phyloP scores from a whole-genome alignment of 2,113 vertebrate genomes.

The Callaeas wilsoni region DNA sequence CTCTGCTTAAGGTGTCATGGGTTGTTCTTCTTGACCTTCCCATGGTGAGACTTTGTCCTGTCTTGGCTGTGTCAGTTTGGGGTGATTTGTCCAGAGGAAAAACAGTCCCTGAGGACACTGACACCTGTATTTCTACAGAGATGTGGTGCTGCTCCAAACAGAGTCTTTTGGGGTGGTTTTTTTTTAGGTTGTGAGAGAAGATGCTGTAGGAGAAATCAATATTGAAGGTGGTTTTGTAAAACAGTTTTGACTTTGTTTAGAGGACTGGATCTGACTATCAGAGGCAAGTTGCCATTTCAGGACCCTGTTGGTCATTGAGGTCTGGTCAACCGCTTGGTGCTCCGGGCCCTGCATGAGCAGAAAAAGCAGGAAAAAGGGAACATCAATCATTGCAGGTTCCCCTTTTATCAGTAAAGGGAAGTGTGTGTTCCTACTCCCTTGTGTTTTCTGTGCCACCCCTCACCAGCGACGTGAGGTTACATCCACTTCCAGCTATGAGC shows the following conservation, averaged over 20 bases:
- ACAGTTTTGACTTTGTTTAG: not conserved
- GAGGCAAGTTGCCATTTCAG: not conserved
- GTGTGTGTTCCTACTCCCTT: not conserved
- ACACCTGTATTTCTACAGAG: not conserved
- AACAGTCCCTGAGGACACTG: not conserved
- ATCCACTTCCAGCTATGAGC: not conserved
- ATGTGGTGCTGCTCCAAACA: not conserved
- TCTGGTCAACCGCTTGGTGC: not conserved
- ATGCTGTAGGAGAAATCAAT: not conserved
- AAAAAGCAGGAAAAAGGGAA: not conserved
- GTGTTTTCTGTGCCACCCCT: not conserved
- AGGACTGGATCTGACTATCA: not conserved
- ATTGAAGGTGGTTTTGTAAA: not conserved
- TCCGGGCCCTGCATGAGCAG: not conserved
- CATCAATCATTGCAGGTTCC: not conserved
- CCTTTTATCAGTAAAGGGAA: not conserved
- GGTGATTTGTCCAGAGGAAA: not conserved
- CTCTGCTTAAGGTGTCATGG: not conserved
- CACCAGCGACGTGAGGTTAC: not conserved
- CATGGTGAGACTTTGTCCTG: not conserved
- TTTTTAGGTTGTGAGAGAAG: not conserved
- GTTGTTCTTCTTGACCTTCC: not conserved
- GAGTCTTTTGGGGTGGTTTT: not conserved
- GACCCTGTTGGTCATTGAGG: not conserved
- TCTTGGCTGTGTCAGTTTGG: not conserved